These are phyloP conservation scores for Vulpes ferrilata DNA, from an alignment of 2,113 vertebrate species.

Conservation along the genomic window DNA sequence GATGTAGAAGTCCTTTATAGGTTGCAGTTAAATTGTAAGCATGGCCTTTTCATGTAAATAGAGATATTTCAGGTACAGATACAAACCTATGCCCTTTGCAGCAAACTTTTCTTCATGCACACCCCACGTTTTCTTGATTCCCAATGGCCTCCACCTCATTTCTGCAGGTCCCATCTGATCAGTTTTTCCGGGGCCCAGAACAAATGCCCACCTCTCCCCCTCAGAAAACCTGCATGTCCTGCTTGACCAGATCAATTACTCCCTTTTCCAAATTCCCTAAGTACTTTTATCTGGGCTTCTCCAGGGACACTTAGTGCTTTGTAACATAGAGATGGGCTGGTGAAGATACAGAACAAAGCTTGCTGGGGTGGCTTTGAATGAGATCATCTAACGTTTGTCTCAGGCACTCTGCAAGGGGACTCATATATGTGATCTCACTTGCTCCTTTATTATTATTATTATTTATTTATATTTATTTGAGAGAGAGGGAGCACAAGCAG, in stretches of 20 bases:
- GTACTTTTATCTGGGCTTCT: background rate
- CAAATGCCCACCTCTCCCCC: background rate
- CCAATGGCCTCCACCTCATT: background rate
- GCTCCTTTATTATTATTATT: no score
- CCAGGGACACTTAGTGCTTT: background rate
- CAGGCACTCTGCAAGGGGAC: background rate
- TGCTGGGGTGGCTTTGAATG: background rate
- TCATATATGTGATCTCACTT: background rate
- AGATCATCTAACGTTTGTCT: background rate
- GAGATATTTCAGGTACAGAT: background rate
- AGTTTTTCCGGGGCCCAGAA: background rate
- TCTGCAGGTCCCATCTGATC: background rate
- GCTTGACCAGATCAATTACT: background rate
- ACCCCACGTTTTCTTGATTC: background rate
- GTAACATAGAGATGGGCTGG: background rate
- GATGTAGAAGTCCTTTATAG: background rate
- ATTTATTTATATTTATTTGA: no score
- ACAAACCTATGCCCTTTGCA: background rate
- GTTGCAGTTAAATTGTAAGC: background rate
- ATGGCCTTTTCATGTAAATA: background rate
- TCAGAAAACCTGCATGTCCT: background rate
- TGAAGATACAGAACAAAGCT: background rate
- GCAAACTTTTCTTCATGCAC: background rate
- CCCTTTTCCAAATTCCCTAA: background rate
- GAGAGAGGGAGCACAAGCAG: no score